A percentile compares a stretch with the other conserved stretches of the same genome.
These are phyloP conservation scores for Microcebus tavaratra DNA, from an alignment of 2,113 vertebrate genomes.

Conservation along the genomic window DNA sequence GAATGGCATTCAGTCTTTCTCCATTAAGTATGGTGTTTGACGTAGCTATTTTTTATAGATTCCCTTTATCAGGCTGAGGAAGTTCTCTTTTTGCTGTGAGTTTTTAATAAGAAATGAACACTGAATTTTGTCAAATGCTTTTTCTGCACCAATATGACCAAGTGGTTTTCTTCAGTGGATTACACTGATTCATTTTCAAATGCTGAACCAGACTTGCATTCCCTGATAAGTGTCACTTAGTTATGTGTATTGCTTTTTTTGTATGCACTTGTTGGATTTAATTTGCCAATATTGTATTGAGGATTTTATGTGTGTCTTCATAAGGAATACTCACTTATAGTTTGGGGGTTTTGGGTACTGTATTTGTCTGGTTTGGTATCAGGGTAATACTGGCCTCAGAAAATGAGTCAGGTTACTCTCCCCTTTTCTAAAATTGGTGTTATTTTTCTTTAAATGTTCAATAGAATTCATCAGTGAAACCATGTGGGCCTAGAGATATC, in stretches of 20 bases:
- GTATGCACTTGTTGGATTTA: neutral
- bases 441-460: neutral
- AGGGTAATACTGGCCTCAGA: neutral
- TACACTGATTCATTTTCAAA: neutral
- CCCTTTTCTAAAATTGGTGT: neutral
- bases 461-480: neutral
- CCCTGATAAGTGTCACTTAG: neutral
- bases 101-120: neutral
- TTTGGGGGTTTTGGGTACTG: neutral
- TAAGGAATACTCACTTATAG: neutral
- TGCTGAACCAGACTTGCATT: neutral
- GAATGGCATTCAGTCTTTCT: neutral
- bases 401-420: neutral
- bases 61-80: neutral
- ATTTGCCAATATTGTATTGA: neutral
- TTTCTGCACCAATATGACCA: neutral
- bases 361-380: neutral
- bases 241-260: neutral
- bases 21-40: neutral
- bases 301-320: neutral
- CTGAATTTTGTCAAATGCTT: neutral
- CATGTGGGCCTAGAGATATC: neutral
- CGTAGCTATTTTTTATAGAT: neutral
- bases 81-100: neutral
- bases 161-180: neutral